phyloP scores from a whole-genome alignment of 2,888 invertebrate genomes.

The Entomobrya proxima region DNA sequence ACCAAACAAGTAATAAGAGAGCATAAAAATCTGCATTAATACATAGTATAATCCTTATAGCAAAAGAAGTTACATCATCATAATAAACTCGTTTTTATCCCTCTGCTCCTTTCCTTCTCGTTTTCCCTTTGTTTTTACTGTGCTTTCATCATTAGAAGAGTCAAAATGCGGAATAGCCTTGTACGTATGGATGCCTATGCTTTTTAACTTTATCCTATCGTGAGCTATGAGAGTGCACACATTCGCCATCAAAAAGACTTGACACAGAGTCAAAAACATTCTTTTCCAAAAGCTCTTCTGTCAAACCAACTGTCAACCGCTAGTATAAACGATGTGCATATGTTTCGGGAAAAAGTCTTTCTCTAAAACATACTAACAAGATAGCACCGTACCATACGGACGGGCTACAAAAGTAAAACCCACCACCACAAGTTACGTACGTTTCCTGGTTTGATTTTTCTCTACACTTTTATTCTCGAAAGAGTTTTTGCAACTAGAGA shows the following conservation, averaged over 20 bases:
- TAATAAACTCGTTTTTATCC: not conserved
- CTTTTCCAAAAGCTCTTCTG: constrained; percentile 62
- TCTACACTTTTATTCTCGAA: not conserved
- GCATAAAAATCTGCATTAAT: constrained; percentile 41
- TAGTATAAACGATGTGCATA: constrained; percentile 66
- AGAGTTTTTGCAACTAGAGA: constrained; percentile 27
- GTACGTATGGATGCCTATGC: not conserved
- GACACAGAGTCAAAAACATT: constrained; percentile 66
- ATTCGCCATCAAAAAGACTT: constrained; percentile 34
- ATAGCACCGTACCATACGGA: not conserved
- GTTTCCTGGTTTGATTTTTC: constrained; percentile 56
- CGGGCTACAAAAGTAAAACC: not conserved
- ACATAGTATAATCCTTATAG: not conserved
- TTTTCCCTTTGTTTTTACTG: constrained; percentile 10
- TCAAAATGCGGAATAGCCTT: constrained; percentile 19
- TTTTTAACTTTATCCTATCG: not conserved
- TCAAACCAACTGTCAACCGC: constrained; percentile 65
- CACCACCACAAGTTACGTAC: constrained; percentile 4
- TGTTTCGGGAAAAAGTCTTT: constrained; percentile 37
- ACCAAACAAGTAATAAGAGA: not conserved
- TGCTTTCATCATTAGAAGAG: not conserved
- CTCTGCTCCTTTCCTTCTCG: not conserved
- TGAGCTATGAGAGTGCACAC: not conserved
- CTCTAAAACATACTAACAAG: not conserved
- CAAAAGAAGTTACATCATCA: constrained; percentile 20